phyloP scores from a whole-genome alignment of 2,797 vertebrate genomes.

The Typhlichthys eigenmanni region DNA sequence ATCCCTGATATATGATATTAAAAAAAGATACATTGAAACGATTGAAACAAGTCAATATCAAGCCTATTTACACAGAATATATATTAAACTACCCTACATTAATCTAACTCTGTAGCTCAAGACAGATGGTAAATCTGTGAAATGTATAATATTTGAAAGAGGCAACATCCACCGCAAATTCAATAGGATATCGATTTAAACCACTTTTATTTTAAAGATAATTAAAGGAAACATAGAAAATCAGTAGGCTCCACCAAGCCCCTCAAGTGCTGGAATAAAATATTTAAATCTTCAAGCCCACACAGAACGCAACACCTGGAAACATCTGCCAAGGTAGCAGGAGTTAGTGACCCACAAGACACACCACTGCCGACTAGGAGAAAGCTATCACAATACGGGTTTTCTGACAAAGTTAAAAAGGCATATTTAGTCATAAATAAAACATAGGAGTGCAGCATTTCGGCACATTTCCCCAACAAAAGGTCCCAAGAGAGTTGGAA shows the following conservation, averaged over 20 bases:
- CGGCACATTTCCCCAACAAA: constrained; percentile 67
- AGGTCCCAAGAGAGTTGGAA: constrained; percentile 66
- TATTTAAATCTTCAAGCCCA: constrained; percentile 63
- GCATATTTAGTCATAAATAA: constrained; percentile 80
- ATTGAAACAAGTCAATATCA: neutral
- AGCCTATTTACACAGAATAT: constrained; percentile 1
- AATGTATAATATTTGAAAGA: too few relatives aligned
- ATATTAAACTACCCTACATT: constrained; percentile 30
- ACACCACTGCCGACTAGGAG: constrained; percentile 51
- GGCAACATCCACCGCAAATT: constrained; percentile 18
- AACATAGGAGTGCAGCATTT: constrained; percentile 76
- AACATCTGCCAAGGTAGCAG: constrained; percentile 66
- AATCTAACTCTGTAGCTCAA: constrained; percentile 25
- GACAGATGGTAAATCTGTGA: too few relatives aligned
- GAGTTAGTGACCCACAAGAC: constrained; percentile 62
- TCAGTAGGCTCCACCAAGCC: constrained; percentile 46
- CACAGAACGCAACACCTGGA: constrained; percentile 66
- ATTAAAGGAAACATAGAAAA: constrained; percentile 46
- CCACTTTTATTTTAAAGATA: constrained; percentile 36
- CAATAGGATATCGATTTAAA: constrained; percentile 34
- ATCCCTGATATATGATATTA: constrained; percentile 22
- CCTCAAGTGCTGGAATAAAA: constrained; percentile 53
- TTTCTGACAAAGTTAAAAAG: constrained; percentile 71
- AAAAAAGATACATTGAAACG: too few relatives aligned
- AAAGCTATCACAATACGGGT: constrained; percentile 61